These are phyloP conservation scores for Amblyraja radiata DNA, from an alignment of 2,797 vertebrate species.

Conservation along the genomic window DNA sequence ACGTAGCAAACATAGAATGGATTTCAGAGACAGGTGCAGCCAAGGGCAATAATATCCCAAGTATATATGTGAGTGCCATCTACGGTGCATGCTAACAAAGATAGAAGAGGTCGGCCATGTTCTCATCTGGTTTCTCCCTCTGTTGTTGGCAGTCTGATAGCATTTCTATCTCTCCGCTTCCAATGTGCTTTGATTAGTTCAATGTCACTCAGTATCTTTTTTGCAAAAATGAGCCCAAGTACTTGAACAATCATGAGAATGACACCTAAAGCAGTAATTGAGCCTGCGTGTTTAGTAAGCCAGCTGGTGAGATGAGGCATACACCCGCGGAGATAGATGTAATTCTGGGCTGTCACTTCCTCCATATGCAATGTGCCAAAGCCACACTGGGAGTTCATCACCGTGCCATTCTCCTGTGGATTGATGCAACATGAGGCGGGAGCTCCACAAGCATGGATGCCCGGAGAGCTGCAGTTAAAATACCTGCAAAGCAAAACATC, in stretches of 20 bases:
- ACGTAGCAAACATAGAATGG: too few relatives aligned
- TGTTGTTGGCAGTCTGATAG: not conserved
- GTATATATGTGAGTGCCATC: not conserved
- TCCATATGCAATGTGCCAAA: conserved; percentile 59
- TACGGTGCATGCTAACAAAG: not conserved
- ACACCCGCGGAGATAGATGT: conserved; percentile 70
- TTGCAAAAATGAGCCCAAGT: conserved; percentile 54
- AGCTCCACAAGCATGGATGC: conserved; percentile 72
- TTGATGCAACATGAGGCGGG: conserved; percentile 79
- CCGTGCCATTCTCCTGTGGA: conserved; percentile 64
- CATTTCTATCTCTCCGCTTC: not conserved
- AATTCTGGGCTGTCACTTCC: conserved; percentile 52
- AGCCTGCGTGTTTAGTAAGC: conserved; percentile 55
- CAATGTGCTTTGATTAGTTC: conserved; percentile 45
- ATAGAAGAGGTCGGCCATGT: not conserved
- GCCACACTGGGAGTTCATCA: conserved; percentile 74
- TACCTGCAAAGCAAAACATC: conserved; percentile 58
- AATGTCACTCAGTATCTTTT: conserved; percentile 58
- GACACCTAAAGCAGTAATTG: conserved; percentile 41
- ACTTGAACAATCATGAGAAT: conserved; percentile 59
- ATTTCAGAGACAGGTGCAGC: not conserved
- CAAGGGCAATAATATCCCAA: not conserved
- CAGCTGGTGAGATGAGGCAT: conserved; percentile 61
- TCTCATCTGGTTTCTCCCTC: not conserved
- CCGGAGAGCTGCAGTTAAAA: conserved; percentile 82